Conservation (phyloP, 2,113 vertebrate species). For the Nothocercus nigrocapillus region DNA sequence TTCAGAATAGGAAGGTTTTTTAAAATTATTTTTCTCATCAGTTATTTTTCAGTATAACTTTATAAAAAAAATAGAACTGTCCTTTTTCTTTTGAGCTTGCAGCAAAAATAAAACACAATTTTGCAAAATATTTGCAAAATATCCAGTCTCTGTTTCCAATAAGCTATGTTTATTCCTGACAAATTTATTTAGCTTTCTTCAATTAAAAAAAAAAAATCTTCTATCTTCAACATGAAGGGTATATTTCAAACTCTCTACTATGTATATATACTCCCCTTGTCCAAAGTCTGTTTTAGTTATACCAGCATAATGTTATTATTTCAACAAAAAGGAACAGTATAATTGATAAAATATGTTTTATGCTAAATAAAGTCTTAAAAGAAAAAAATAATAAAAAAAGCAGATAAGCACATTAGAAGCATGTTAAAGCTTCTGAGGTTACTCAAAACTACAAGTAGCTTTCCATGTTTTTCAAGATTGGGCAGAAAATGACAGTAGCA, state of each 20-base stretch:
- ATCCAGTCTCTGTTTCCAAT: background rate
- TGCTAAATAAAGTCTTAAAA: background rate
- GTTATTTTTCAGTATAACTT: background rate
- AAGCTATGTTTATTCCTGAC: background rate
- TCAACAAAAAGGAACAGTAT: background rate
- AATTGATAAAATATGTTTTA: conserved; percentile 9
- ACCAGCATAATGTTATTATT: background rate
- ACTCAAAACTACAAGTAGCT: background rate
- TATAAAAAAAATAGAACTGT: background rate
- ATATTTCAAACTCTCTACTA: background rate
- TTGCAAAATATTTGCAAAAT: background rate
- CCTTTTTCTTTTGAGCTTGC: background rate
- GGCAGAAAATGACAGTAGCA: background rate
- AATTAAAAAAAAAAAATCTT: background rate
- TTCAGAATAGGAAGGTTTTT: background rate
- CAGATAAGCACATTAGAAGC: background rate
- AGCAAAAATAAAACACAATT: background rate
- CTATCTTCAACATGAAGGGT: background rate
- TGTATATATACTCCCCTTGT: background rate
- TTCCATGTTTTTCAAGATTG: background rate
- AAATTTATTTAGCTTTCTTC: background rate
- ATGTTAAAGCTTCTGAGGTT: background rate
- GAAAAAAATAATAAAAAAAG: background rate
- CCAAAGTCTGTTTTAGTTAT: background rate
- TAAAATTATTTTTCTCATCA: background rate